These are phyloP conservation scores for Rutilus rutilus DNA, from an alignment of 2,113 vertebrate genomes.

Conservation along the genomic window DNA sequence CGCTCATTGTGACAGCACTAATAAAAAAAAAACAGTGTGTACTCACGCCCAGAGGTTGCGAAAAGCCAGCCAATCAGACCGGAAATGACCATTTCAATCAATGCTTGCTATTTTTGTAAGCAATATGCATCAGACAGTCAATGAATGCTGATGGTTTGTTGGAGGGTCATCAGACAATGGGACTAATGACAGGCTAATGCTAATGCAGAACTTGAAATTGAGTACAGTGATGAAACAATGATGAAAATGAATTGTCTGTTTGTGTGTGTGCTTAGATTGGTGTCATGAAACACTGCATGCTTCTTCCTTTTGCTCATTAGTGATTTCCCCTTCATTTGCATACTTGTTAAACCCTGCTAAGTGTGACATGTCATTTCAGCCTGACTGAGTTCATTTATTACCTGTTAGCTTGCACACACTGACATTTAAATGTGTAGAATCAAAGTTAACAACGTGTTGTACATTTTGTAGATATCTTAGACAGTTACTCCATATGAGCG, in stretches of 20 bases:
- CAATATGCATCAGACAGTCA: background rate
- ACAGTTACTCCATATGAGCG: background rate
- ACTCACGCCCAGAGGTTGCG: background rate
- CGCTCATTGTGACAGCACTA: background rate
- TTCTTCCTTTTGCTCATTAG: slow-evolving; percentile 48
- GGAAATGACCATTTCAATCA: background rate
- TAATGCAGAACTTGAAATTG: slow-evolving; percentile 30
- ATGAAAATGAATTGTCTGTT: background rate
- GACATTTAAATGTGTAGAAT: background rate
- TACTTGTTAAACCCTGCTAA: slow-evolving; percentile 45
- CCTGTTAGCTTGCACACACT: background rate
- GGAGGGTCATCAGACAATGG: background rate
- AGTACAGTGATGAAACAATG: background rate
- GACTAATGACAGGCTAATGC: background rate
- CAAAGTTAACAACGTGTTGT: background rate
- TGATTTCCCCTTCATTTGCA: slow-evolving; percentile 48
- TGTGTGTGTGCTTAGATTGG: slow-evolving; percentile 27
- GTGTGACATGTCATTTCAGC: slow-evolving; percentile 44
- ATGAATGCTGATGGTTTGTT: background rate
- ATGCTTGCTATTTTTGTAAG: background rate
- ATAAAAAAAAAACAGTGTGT: background rate
- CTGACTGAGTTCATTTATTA: slow-evolving; percentile 45
- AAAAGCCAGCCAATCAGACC: background rate
- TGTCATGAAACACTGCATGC: slow-evolving; percentile 32
- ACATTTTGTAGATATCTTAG: background rate